A percentile compares a stretch with the other conserved stretches of the same genome.
Evolutionary conservation across 1,140 invertebrate species (phyloP).

Genomic region (Idris sp.): DNA sequence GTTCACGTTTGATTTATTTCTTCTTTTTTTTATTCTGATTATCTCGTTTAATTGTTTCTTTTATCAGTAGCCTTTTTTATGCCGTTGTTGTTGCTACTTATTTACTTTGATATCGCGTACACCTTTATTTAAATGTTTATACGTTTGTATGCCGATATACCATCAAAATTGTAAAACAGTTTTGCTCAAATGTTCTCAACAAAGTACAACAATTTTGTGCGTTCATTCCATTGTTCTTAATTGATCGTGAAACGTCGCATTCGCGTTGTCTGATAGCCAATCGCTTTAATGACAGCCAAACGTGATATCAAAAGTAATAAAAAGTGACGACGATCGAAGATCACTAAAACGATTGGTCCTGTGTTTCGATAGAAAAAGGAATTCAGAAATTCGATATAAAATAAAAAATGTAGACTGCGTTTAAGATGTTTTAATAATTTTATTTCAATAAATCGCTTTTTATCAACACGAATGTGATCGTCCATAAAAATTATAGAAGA

Average conservation of each 20-base stretch:
- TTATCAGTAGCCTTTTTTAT: slow-evolving; percentile 49
- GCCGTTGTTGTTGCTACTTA: slow-evolving; percentile 65
- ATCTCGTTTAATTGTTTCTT: slow-evolving; percentile 40
- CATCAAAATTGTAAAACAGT: slow-evolving; percentile 59
- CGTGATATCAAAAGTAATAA: slow-evolving; percentile 60
- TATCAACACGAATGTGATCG: slow-evolving; percentile 8
- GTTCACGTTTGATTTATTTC: slow-evolving; percentile 57
- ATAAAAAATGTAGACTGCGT: too few relatives aligned
- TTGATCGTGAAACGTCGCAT: neutral
- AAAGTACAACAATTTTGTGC: too few relatives aligned
- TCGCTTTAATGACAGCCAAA: slow-evolving; percentile 33
- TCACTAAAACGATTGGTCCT: slow-evolving; percentile 23
- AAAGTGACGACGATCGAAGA: slow-evolving; percentile 41
- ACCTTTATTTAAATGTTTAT: slow-evolving; percentile 58
- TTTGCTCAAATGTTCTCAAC: too few relatives aligned
- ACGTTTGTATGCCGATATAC: slow-evolving; percentile 55
- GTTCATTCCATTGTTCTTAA: neutral
- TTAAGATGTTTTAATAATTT: slow-evolving; percentile 4
- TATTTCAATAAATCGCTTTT: too few relatives aligned
- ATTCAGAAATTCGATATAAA: too few relatives aligned
- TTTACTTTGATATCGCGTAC: slow-evolving; percentile 64
- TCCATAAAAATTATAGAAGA: neutral
- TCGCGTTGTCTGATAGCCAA: neutral
- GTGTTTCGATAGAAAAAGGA: neutral
- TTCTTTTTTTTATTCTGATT: too few relatives aligned